Evolutionary conservation across 2,113 vertebrate species (phyloP).

Genomic region (Crotalus horridus): DNA sequence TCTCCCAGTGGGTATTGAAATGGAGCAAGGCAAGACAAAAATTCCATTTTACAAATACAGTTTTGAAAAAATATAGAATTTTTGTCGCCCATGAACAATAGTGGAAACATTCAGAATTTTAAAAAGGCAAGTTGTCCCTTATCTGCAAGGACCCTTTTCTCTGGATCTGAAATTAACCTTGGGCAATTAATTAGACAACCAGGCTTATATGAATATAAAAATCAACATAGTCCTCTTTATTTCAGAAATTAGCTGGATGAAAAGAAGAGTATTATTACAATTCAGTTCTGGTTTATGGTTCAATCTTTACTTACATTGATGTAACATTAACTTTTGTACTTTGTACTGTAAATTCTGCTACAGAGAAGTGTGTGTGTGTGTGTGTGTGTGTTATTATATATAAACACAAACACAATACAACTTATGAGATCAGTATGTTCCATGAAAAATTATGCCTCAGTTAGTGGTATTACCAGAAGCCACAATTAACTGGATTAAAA

Average conservation of each 20-base stretch:
- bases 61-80: not conserved
- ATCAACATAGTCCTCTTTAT: not conserved
- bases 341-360: not conserved
- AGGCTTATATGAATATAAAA: not conserved
- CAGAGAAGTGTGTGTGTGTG: not conserved
- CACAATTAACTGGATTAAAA: too few species aligned
- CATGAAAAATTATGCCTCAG: too few species aligned
- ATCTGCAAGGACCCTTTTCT: not conserved
- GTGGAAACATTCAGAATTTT: not conserved
- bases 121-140: not conserved
- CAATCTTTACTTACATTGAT: not conserved
- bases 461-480: too few species aligned
- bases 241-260: not conserved
- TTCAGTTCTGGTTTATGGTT: not conserved
- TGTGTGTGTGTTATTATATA: too few species aligned
- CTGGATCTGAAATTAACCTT: not conserved
- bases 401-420: too few species aligned
- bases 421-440: too few species aligned
- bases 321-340: not conserved
- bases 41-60: not conserved
- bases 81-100: not conserved
- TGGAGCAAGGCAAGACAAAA: not conserved
- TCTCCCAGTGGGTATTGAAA: not conserved
- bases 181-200: not conserved
- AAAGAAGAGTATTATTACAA: not conserved